These are phyloP conservation scores for Anas flavirostris DNA, from an alignment of 2,797 vertebrate genomes.

Conservation along the genomic window DNA sequence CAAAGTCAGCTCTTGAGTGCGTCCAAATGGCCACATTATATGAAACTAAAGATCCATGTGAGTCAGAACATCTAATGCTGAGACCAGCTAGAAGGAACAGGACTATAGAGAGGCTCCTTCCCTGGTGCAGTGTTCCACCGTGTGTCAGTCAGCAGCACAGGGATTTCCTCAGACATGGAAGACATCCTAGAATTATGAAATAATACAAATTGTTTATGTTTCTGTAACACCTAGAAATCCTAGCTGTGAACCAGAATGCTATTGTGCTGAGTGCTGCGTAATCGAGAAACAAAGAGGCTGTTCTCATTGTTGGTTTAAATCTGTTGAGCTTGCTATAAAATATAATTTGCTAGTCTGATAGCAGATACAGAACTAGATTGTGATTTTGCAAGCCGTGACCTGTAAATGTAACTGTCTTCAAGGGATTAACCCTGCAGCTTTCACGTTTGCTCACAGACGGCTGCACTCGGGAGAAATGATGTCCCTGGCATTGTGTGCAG, in stretches of 20 bases:
- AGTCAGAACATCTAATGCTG: background rate
- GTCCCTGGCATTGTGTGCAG: background rate
- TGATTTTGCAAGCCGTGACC: background rate
- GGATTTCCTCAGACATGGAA: background rate
- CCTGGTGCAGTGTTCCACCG: background rate
- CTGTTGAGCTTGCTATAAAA: background rate
- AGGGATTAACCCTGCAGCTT: background rate
- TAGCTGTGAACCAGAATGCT: background rate
- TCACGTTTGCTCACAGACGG: accelerated
- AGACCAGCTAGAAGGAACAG: background rate
- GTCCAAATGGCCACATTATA: background rate
- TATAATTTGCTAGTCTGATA: background rate
- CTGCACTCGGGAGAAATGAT: background rate
- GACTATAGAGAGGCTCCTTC: background rate
- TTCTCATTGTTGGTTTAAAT: background rate
- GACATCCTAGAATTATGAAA: background rate
- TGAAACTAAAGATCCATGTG: background rate
- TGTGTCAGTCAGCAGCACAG: background rate
- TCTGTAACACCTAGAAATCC: background rate
- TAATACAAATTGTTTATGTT: background rate
- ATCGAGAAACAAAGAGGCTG: background rate
- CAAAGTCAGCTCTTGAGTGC: background rate
- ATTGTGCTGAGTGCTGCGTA: background rate
- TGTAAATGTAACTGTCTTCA: background rate
- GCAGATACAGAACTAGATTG: background rate